Evolutionary conservation across 2,797 vertebrate genomes (phyloP), one percentile per base, ranked within the genome.

Genomic region (Catamblyrhynchus diadema): DNA sequence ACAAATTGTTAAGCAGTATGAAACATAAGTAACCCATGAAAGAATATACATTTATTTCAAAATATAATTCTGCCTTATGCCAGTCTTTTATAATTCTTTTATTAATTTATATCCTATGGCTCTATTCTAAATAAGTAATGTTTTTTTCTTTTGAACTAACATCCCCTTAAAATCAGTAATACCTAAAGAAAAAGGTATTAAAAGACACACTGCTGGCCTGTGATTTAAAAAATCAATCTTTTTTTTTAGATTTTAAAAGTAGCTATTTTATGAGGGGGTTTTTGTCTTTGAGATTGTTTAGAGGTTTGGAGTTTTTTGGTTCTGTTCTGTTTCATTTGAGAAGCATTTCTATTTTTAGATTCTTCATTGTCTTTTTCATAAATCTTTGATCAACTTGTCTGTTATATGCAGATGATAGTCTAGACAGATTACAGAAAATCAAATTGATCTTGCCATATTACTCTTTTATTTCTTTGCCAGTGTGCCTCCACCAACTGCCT

Each of bases 311-410:
- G 5, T 0, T 4, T 53, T 41, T 39, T 33, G 2, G 5, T 8
- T 50, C 64, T 54, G 9, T 44, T 50, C 21, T 47, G 3, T 16
- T 66, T 62, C 6, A 1, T 64, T 79, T 54, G 42, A 32, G 18
- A 72, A 41, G 3, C 5, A 28, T 50, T 74, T 7, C 3, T 12
- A 22, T 22, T 77, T 73, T 71, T 53, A 62, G 16, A 53, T 9
- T 78, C 13, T 83, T 92, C 21, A 27, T 27, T 35, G 10, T 28
- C 18, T 94, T 85, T 94, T 95, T 74, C 70, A 6, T 71, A 73
- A 57, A 90, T 54, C 23, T 81, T 94, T 95, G 81, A 92, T 94
- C 83, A 90, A 53, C 30, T 86, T 84, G 12, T 56, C 74, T 65
- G 28, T 25, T 77, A 81, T 41, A 53, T 19, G 9, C 10, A 57